Evolutionary conservation across 1,140 invertebrate genomes (phyloP).

Genomic region (Drosophila subobscura): DNA sequence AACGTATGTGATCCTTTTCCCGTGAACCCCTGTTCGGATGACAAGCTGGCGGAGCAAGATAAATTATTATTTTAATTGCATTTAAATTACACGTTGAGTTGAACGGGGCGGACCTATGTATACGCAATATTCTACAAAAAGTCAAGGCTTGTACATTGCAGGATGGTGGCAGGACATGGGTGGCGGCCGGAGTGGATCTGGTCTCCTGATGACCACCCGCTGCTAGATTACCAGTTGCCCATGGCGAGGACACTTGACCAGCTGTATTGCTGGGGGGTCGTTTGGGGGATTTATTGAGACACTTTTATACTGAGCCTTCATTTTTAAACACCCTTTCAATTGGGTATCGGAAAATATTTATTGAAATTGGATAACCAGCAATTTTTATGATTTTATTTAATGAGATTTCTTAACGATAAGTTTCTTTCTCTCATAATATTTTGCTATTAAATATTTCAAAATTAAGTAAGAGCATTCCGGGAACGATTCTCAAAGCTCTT

Average conservation of each 20-base stretch:
- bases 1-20: constrained; percentile 54
- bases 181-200: background rate
- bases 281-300: constrained; percentile 43
- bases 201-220: constrained; percentile 38
- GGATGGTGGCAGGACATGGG: background rate
- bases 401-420: no score
- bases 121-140: constrained; percentile 60
- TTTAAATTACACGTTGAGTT: constrained; percentile 72
- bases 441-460: no score
- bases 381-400: no score
- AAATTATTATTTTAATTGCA: constrained; percentile 82
- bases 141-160: constrained; percentile 43
- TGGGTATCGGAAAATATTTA: background rate
- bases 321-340: background rate
- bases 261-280: constrained; percentile 14
- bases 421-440: no score
- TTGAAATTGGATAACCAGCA: no score
- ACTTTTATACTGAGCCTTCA: constrained; percentile 12
- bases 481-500: background rate
- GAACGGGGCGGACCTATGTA: constrained; percentile 34
- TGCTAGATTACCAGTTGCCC: constrained; percentile 58
- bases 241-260: constrained; percentile 32
- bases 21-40: constrained; percentile 39
- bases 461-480: background rate
- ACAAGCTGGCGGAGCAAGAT: constrained; percentile 69